A percentile compares a stretch with the other conserved stretches of the same genome.
Conservation (phyloP, 2,888 invertebrate genomes). For the Ariolimax columbianus region DNA sequence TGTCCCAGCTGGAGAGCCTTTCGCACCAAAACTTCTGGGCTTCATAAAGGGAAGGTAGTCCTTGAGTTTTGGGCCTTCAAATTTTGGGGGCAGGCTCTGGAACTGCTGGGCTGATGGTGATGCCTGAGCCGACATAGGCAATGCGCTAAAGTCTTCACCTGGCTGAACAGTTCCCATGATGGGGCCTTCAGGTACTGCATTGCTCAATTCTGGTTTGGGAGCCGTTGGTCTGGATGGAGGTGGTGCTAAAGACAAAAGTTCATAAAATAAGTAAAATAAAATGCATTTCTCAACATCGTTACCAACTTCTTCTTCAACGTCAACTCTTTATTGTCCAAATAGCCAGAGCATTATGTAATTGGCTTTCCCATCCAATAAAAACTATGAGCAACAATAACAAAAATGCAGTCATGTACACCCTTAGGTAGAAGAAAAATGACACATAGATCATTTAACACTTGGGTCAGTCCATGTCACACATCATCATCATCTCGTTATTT, state of each 20-base stretch:
- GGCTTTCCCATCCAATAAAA: too few species aligned
- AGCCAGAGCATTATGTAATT: too few species aligned
- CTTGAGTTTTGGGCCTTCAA: slow-evolving; percentile 86
- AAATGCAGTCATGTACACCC: too few species aligned
- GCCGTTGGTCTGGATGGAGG: slow-evolving; percentile 69
- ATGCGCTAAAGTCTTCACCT: not conserved
- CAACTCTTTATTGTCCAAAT: too few species aligned
- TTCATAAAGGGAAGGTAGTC: slow-evolving; percentile 92
- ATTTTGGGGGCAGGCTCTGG: slow-evolving; percentile 58
- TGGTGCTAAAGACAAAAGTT: slow-evolving; percentile 42
- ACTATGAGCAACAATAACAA: too few species aligned
- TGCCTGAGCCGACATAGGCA: not conserved
- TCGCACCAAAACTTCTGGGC: slow-evolving; percentile 76
- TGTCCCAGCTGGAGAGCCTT: slow-evolving; percentile 52
- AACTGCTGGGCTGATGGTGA: slow-evolving; percentile 20
- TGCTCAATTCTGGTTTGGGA: slow-evolving; percentile 62
- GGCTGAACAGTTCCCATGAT: not conserved
- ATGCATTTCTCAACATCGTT: too few species aligned
- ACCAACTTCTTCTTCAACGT: too few species aligned
- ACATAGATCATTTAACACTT: too few species aligned
- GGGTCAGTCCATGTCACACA: too few species aligned
- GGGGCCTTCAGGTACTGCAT: not conserved
- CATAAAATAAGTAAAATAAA: slow-evolving; percentile 35
- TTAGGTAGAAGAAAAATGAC: too few species aligned
- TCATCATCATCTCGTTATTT: too few species aligned